Percentiles rank a stretch among this genome's conserved stretches.
Evolutionary conservation across 2,888 invertebrate genomes (phyloP).

Genomic region (Rhogogaster chlorosoma): DNA sequence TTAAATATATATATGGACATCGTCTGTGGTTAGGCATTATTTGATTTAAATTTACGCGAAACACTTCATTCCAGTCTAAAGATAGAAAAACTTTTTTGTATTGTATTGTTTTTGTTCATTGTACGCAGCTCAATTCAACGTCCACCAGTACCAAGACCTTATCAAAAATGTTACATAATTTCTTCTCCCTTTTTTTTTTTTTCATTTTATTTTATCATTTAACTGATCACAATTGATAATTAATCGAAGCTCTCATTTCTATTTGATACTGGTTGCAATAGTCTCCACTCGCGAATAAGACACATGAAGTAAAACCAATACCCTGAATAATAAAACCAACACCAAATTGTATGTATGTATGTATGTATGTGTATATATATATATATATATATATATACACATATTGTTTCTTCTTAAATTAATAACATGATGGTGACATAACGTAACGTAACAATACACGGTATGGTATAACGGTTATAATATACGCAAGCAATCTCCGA

Average conservation of each 20-base stretch:
- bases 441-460: background rate
- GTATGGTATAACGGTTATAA: background rate
- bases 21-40: slow-evolving; percentile 56
- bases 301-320: background rate
- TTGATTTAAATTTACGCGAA: slow-evolving; percentile 21
- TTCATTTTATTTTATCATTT: background rate
- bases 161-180: background rate
- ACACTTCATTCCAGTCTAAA: background rate
- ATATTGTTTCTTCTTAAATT: slow-evolving; percentile 20
- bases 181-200: background rate
- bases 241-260: background rate
- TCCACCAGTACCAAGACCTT: background rate
- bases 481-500: slow-evolving; percentile 17
- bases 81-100: background rate
- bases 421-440: background rate
- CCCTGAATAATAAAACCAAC: slow-evolving; percentile 9
- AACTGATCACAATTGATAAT: background rate
- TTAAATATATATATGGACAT: slow-evolving; percentile 3
- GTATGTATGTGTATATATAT: no score
- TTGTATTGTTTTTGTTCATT: background rate
- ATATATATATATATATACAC: no score
- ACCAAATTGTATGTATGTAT: slow-evolving; percentile 7
- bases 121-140: background rate
- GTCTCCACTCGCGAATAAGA: background rate
- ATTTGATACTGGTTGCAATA: background rate